These are phyloP conservation scores for Philonicus albiceps DNA, from an alignment of 2,888 invertebrate genomes.

Conservation along the genomic window DNA sequence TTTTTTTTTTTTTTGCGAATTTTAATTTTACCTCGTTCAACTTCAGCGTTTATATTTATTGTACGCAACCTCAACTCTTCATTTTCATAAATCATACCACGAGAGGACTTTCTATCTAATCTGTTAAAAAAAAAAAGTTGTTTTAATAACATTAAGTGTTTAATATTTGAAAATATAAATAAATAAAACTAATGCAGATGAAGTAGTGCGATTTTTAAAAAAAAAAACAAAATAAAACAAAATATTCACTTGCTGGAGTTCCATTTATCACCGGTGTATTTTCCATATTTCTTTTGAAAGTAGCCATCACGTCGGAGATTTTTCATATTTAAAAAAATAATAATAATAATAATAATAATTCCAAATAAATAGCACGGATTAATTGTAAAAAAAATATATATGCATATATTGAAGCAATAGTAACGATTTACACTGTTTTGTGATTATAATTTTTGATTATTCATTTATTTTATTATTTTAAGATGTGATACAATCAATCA, in stretches of 20 bases:
- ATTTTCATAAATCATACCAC: slow-evolving; percentile 94
- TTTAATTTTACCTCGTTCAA: slow-evolving; percentile 77
- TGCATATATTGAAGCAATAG: no score
- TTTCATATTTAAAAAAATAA: not conserved
- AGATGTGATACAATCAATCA: not conserved
- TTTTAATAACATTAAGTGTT: not conserved
- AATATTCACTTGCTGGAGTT: slow-evolving; percentile 37
- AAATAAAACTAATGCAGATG: not conserved
- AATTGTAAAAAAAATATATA: not conserved
- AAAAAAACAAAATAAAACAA: not conserved
- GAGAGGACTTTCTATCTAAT: slow-evolving; percentile 88
- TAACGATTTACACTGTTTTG: no score
- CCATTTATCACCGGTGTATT: slow-evolving; percentile 40
- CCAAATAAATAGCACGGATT: not conserved
- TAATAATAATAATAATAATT: no score
- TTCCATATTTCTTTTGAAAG: slow-evolving; percentile 36
- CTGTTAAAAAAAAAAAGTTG: slow-evolving; percentile 60
- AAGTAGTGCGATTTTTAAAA: not conserved
- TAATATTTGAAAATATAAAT: not conserved
- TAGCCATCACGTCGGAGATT: slow-evolving; percentile 15
- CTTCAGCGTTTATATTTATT: slow-evolving; percentile 91
- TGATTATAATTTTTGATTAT: no score
- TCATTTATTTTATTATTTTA: not conserved
- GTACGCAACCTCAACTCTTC: slow-evolving; percentile 88
- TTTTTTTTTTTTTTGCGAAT: not conserved